Evolutionary conservation across 1,140 invertebrate genomes (phyloP).

Genomic region (Drosophila melanica): DNA sequence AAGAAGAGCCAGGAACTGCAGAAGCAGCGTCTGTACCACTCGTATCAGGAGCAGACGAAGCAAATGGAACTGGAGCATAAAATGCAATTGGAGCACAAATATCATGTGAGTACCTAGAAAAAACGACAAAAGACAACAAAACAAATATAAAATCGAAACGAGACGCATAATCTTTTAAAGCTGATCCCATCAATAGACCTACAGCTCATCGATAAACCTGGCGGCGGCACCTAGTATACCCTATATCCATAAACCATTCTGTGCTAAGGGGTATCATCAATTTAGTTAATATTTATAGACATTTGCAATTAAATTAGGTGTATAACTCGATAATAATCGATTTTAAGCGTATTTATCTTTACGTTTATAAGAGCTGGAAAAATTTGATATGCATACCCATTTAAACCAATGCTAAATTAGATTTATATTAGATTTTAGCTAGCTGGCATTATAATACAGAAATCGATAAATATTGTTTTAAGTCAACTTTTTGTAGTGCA

Average conservation of each 20-base stretch:
- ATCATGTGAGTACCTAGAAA: conserved; percentile 88
- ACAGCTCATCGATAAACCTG: not conserved
- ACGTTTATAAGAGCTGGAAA: too few species aligned
- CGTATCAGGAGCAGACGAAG: conserved; percentile 94
- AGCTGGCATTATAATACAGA: not conserved
- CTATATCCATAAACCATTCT: not conserved
- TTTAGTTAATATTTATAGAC: too few species aligned
- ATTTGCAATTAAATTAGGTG: too few species aligned
- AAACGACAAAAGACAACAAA: conserved; percentile 1
- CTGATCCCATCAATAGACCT: not conserved
- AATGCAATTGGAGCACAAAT: conserved; percentile 93
- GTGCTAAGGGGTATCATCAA: not conserved
- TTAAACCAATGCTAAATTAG: too few species aligned
- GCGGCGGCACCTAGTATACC: not conserved
- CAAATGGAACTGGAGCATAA: conserved; percentile 95
- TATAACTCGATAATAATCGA: too few species aligned
- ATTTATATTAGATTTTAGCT: too few species aligned
- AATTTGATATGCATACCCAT: too few species aligned
- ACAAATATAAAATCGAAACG: not conserved
- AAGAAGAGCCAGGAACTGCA: conserved; percentile 96
- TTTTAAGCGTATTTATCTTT: too few species aligned
- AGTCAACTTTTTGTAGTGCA: too few species aligned
- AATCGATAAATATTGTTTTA: not conserved
- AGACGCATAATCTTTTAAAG: not conserved
- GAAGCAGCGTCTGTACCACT: conserved; percentile 93